Evolutionary conservation across 2,113 vertebrate species (phyloP).

Genomic region (Campylomormyrus tamandua): DNA sequence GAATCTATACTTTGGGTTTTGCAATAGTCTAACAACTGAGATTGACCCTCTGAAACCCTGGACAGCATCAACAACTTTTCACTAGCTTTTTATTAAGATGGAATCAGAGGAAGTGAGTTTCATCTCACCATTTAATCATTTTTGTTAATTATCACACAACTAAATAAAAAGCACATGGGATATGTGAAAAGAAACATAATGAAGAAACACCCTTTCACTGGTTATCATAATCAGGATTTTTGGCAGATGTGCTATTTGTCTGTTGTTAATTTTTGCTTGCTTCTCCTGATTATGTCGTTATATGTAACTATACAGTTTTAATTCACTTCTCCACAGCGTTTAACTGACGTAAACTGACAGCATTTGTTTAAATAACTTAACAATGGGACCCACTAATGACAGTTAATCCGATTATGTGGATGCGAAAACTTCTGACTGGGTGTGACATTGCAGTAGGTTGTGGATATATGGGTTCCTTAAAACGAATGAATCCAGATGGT

Average conservation of each 20-base stretch:
- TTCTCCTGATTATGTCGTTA: neutral
- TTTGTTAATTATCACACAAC: neutral
- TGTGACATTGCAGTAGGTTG: neutral
- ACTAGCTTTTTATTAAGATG: neutral
- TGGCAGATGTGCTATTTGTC: neutral
- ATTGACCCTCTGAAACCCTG: neutral
- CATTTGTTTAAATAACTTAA: neutral
- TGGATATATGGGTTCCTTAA: neutral
- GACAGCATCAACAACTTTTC: neutral
- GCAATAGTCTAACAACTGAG: neutral
- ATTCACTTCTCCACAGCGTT: neutral
- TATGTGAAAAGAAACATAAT: neutral
- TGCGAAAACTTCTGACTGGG: neutral
- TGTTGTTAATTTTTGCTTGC: neutral
- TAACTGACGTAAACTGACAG: neutral
- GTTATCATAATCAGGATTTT: neutral
- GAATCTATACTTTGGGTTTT: neutral
- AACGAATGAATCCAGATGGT: neutral
- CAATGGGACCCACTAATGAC: neutral
- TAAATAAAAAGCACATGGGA: neutral
- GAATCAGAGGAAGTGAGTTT: neutral
- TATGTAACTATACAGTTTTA: neutral
- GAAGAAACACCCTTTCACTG: neutral
- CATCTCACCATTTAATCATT: neutral
- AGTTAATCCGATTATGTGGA: neutral